phyloP scores from a whole-genome alignment of 2,888 invertebrate genomes.

The Eretmocerus hayati region DNA sequence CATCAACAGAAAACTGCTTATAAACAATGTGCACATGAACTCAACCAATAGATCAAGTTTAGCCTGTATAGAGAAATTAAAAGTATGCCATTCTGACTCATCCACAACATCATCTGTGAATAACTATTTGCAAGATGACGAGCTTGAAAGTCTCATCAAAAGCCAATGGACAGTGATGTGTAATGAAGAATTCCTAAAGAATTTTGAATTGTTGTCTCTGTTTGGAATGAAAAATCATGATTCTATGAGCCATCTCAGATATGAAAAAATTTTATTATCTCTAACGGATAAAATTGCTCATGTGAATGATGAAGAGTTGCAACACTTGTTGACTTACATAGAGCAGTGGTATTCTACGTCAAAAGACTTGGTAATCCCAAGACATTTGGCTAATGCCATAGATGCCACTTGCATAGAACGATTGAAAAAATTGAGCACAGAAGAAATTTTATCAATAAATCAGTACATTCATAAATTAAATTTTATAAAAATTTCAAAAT shows the following conservation, averaged over 20 bases:
- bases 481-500: constrained; percentile 35
- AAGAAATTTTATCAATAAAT: constrained; percentile 17
- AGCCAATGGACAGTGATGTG: constrained; percentile 23
- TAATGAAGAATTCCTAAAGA: constrained; percentile 41
- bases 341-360: no score
- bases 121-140: no score
- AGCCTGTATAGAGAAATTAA: no score
- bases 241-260: no score
- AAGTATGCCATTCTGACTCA: no score
- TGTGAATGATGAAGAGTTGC: constrained; percentile 8
- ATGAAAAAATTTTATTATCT: constrained; percentile 5
- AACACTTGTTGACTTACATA: constrained; percentile 5
- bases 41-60: no score
- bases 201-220: constrained; percentile 16
- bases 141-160: constrained; percentile 32
- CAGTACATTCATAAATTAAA: constrained; percentile 47
- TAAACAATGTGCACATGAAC: no score
- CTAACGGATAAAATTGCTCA: background rate
- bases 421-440: constrained; percentile 3
- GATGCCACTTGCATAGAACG: constrained; percentile 8
- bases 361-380: no score
- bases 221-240: background rate
- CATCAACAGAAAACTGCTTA: no score
- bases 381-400: constrained; percentile 43
- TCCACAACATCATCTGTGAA: no score